Base-by-base conservation (phyloP, 2,888 invertebrate species). In the Celastrina argiolus region DNA sequence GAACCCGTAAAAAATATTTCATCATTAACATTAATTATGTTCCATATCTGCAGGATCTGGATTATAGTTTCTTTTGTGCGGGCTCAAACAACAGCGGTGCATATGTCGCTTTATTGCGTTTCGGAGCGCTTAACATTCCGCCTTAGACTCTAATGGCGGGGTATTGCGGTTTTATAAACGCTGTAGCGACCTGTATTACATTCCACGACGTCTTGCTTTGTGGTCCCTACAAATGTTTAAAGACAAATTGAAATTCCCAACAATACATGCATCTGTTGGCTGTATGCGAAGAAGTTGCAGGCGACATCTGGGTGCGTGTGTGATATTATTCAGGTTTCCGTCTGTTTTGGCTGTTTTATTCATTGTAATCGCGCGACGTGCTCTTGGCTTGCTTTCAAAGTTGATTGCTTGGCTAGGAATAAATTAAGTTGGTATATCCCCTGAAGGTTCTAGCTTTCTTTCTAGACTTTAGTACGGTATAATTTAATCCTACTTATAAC, bases 121-220 rank as follows among this genome's bases (percentile, higher is more conserved):
- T 80, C 79, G 77, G 79, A 79, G 79, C 78, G 78, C 78, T 81
- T 77, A 79, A 74, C 81, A 85, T 87, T 86, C 83, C 83, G 73
- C 71, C 76, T 76, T 78, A 78, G 80, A 78, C 78, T 82, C 78
- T 84, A 82, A 84, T 82, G 80, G 78, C 78, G 74, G 76, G 77
- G 78, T 82, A 79, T 80, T 84, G 87, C 80, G 85, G 85, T 86
- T 84, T 82, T 84, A 81, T 84, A 84, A 83, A 81, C 81, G 81
- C 78, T 81, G 79, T 78, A 77, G 78, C 78, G 77, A 82, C 80
- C 80, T 80, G 78, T 82, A 84, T 82, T 81, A 81, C 82, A 83
- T 83, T 83, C 83, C 78, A 69, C 72, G 74, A 75, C 75, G 76
- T 79, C 76, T 78, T 78, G 75, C 75, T 74, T 66, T 74, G 75